Conservation (phyloP, 2,888 invertebrate species). For the Tipula confusa region DNA sequence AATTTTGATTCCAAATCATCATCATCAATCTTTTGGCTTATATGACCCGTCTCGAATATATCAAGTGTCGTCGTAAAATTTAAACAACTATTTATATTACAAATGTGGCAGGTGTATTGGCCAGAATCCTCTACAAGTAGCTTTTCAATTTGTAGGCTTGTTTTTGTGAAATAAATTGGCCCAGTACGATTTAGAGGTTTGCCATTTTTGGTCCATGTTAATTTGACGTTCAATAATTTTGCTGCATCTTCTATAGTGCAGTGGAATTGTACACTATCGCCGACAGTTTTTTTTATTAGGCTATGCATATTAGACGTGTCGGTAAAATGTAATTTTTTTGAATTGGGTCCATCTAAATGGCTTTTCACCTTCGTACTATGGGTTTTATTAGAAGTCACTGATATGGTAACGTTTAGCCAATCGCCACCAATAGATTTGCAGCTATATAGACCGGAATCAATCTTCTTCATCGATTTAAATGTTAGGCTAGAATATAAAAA, state of each 20-base stretch:
- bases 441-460: constrained; percentile 43
- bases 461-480: constrained; percentile 39
- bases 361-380: background rate
- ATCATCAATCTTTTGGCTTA: too few relatives aligned
- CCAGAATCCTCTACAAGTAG: constrained; percentile 78
- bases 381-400: constrained; percentile 36
- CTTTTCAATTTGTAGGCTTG: constrained; percentile 74
- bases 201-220: constrained; percentile 80
- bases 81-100: constrained; percentile 76
- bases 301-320: background rate
- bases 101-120: constrained; percentile 81
- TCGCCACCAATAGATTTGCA: constrained; percentile 39
- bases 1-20: too few relatives aligned
- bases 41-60: constrained; percentile 70
- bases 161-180: constrained; percentile 60
- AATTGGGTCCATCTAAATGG: background rate
- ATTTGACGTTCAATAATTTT: constrained; percentile 52
- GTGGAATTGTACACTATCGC: constrained; percentile 66
- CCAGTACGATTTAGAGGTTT: constrained; percentile 61
- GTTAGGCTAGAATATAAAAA: constrained; percentile 36
- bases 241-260: constrained; percentile 70
- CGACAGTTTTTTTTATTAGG: constrained; percentile 64
- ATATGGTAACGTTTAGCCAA: constrained; percentile 44
- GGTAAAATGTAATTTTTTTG: background rate
- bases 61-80: constrained; percentile 65